Evolutionary conservation across 2,888 invertebrate genomes (phyloP), one percentile per base, ranked within the genome.

Genomic region (Drosophila conformis): DNA sequence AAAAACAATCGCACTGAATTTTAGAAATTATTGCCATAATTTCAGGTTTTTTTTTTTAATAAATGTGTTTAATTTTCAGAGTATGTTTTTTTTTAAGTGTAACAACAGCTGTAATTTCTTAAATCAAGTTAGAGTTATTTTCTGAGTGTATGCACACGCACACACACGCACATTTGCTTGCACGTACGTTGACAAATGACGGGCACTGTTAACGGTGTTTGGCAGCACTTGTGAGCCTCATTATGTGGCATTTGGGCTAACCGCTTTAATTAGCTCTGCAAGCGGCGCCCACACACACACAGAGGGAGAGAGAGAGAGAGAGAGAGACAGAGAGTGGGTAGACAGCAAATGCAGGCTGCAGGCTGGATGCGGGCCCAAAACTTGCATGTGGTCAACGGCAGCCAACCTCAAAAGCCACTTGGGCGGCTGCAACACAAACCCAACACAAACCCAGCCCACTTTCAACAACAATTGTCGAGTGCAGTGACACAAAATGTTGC

Each of bases 261-360:
- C 92, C 92, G 82, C 92, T 91, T 91, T 90, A 91, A 90, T 91
- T 91, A 91, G 91, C 87, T 86, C 67, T 70, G 70, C 73, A 76
- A 75, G 72, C 72, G 64, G 60, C 54, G 51, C 54, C 51, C 60
- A 67, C 60, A 70, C 56, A 61, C 52, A 54, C 73, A 60, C 33
- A 21, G 21, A 13, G 38, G 13, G 13, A 4, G 13, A 1, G 13
- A 21, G 21, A 7, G 13, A 7, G 13, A 21, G 6, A 13, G 6
- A 46, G 3, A 13, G 13, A 7, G 21, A n/a, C n/a, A n/a, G n/a
- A n/a, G n/a, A n/a, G n/a, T n/a, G n/a, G n/a, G n/a, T n/a, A 46
- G 25, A 46, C 27, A 49, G 27, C 27, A 49, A 69, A 54, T 78
- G 78, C 87, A 73, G 71, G 35, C 53, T 76, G 85, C 88, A 73